Percentiles rank a stretch among this genome's conserved stretches.
phyloP scores from a whole-genome alignment of 1,140 invertebrate species.

The Cephus cinctus region DNA sequence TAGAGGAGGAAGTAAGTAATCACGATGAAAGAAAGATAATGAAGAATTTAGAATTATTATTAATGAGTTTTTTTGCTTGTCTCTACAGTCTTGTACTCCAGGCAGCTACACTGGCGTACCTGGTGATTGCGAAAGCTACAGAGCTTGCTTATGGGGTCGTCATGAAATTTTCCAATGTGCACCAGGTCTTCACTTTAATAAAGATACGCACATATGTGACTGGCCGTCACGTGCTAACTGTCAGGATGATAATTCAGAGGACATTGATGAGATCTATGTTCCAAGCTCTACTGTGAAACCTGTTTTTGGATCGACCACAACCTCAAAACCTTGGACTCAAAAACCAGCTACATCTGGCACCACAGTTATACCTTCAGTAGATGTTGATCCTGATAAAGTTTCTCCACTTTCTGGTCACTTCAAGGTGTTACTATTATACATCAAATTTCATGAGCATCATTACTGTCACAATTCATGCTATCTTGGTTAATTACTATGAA shows the following conservation, averaged over 20 bases:
- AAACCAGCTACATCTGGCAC: slow-evolving; percentile 17
- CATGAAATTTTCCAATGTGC: slow-evolving; percentile 71
- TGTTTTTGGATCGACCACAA: slow-evolving; percentile 28
- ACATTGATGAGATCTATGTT: not conserved
- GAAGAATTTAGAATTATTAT: too few relatives aligned
- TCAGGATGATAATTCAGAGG: too few relatives aligned
- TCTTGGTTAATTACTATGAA: not conserved
- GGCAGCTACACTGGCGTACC: slow-evolving; percentile 65
- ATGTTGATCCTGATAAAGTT: slow-evolving; percentile 45
- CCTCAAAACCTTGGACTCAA: slow-evolving; percentile 25
- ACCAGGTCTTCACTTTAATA: slow-evolving; percentile 76
- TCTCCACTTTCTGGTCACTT: slow-evolving; percentile 48
- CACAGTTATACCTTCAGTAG: slow-evolving; percentile 24
- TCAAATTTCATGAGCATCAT: not conserved
- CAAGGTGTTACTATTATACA: slow-evolving; percentile 31
- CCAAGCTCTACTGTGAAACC: slow-evolving; percentile 14
- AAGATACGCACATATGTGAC: slow-evolving; percentile 69
- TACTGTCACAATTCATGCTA: not conserved
- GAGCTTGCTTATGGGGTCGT: slow-evolving; percentile 77
- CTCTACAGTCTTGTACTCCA: slow-evolving; percentile 58
- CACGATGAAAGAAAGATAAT: too few relatives aligned
- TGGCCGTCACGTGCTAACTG: slow-evolving; percentile 77
- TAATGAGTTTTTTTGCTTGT: not conserved
- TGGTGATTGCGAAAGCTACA: slow-evolving; percentile 71
- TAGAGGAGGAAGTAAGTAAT: slow-evolving; percentile 8